A percentile compares a stretch with the other conserved stretches of the same genome.
phyloP scores from a whole-genome alignment of 2,888 invertebrate species.

The Hirtodrosophila confusa region DNA sequence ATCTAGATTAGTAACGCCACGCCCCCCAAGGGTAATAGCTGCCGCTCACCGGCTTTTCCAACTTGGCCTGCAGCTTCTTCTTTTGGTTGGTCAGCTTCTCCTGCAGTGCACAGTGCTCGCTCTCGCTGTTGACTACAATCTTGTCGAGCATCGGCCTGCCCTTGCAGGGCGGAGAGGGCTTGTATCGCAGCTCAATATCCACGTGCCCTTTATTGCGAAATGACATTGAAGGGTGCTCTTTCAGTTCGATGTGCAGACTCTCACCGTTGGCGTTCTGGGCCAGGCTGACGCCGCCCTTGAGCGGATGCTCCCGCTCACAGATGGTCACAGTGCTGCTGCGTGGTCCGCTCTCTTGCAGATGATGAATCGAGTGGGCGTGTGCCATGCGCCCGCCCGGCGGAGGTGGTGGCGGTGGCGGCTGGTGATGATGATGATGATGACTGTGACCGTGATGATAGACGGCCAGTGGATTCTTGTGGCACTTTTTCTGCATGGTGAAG shows the following conservation, averaged over 20 bases:
- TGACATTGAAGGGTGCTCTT: slow-evolving; percentile 88
- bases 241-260: slow-evolving; percentile 82
- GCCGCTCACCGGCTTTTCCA: slow-evolving; percentile 81
- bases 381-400: slow-evolving; percentile 44
- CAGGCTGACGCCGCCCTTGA: slow-evolving; percentile 57
- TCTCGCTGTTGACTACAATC: slow-evolving; percentile 80
- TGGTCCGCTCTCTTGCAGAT: slow-evolving; percentile 72
- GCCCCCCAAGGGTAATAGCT: slow-evolving; percentile 39
- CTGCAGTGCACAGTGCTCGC: slow-evolving; percentile 64
- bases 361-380: slow-evolving; percentile 69
- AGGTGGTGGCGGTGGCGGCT: slow-evolving; percentile 38
- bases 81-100: slow-evolving; percentile 56
- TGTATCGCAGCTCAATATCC: slow-evolving; percentile 89
- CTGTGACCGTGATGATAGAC: slow-evolving; percentile 57
- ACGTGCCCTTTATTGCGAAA: slow-evolving; percentile 87
- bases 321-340: slow-evolving; percentile 75
- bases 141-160: slow-evolving; percentile 86
- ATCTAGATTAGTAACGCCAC: slow-evolving; percentile 43
- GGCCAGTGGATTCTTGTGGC: slow-evolving; percentile 72
- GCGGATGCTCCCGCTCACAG: slow-evolving; percentile 77
- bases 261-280: slow-evolving; percentile 77
- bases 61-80: slow-evolving; percentile 69
- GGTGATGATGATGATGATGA: slow-evolving; percentile 69
- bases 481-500: slow-evolving; percentile 81
- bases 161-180: slow-evolving; percentile 85